Base-by-base conservation (phyloP, 2,888 invertebrate genomes). In the Polietes domitor region DNA sequence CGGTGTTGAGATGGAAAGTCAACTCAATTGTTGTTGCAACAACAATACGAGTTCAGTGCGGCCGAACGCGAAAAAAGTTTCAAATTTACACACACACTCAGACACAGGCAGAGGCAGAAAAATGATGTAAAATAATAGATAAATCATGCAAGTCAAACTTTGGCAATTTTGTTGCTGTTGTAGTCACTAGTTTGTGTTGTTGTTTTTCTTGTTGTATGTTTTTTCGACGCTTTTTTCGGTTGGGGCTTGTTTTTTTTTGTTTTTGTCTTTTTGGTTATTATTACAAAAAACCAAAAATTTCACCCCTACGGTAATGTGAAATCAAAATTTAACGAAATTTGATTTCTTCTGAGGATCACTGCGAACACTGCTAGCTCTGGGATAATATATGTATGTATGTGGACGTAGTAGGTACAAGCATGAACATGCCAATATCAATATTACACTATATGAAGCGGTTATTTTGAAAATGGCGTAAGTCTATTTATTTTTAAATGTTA, bases 111-210 rank as follows among this genome's bases (percentile, higher is more conserved):
- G n/a, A n/a, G n/a, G 5, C 50, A 71, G 78, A 71, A 75, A 80
- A 83, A 73, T 83, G 85, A 83, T 86, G 83, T 76, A 80, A 86
- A 86, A 85, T 85, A 77, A 82, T 76, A 83, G 85, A 86, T 86
- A 83, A 85, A 85, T 86, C 85, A 86, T 83, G 81, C 83, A 86
- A 86, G 83, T 77, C 81, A 81, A 85, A 86, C 81, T 86, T 86
- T 79, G 74, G 78, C 76, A 79, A 86, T 83, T 81, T 82, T 86
- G 55, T 73, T 10, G 72, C 32, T 47, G 68, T 50, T 43, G 47
- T 47, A 76, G 43, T 58, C 26, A 0, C 2, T 26, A n/a, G n/a
- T n/a, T n/a, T n/a, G n/a, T n/a, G 5, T 7, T 32, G 12, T 53
- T 74, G 19, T 17, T 77, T 58, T 28, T 32, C 19, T 63, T 9